Conservation (phyloP, 2,113 vertebrate genomes). For the Erinaceus europaeus region DNA sequence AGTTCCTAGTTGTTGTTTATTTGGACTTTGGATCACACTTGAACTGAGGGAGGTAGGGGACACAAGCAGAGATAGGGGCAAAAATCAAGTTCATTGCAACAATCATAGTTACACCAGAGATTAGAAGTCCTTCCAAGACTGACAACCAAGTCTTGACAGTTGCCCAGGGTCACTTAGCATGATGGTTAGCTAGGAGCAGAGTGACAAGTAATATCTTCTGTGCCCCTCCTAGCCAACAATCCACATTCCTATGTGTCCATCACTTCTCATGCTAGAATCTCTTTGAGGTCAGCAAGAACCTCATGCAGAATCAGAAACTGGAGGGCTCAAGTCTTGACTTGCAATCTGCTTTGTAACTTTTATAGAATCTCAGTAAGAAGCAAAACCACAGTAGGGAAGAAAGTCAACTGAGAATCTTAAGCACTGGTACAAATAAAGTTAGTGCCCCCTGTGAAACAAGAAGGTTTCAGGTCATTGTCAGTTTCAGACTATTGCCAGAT, state of each 20-base stretch:
- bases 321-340: neutral
- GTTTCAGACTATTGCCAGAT: conserved; percentile 30
- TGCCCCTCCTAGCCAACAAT: neutral
- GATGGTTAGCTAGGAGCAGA: neutral
- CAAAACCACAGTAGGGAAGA: neutral
- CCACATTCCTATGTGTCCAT: neutral
- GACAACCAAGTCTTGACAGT: neutral
- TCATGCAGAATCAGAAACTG: neutral
- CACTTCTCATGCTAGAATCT: neutral
- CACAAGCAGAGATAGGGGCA: neutral
- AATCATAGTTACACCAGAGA: neutral
- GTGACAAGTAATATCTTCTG: neutral
- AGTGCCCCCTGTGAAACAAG: neutral
- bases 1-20: neutral
- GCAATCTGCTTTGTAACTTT: neutral
- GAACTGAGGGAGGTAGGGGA: neutral
- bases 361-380: conserved; percentile 13
- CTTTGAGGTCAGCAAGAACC: neutral
- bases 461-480: conserved; percentile 4
- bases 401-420: conserved; percentile 62
- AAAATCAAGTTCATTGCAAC: neutral
- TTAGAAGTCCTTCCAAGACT: neutral
- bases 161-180: neutral
- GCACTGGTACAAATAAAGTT: neutral
- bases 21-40: neutral